Evolutionary conservation across 2,113 vertebrate genomes (phyloP).

Genomic region (Lichenostomus cassidix): DNA sequence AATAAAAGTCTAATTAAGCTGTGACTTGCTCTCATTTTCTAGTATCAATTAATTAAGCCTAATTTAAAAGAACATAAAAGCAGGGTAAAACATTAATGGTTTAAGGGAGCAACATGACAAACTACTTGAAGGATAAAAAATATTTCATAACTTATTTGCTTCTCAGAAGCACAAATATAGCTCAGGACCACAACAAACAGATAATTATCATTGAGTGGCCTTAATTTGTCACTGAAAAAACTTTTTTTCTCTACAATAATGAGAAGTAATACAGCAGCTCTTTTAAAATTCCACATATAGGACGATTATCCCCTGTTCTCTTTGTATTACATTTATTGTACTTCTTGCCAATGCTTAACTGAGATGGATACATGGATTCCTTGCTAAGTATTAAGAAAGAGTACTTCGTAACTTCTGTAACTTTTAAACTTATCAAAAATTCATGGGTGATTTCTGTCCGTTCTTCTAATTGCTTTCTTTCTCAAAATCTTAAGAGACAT

Average conservation of each 20-base stretch:
- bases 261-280: background rate
- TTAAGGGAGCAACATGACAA: background rate
- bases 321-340: background rate
- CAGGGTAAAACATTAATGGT: background rate
- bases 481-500: background rate
- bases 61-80: slow-evolving; percentile 30
- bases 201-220: background rate
- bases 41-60: background rate
- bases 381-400: background rate
- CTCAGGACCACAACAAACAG: background rate
- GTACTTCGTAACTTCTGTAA: background rate
- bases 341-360: background rate
- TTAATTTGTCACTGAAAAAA: background rate
- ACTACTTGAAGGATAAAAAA: background rate
- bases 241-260: background rate
- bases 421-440: background rate
- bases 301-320: background rate
- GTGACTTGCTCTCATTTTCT: slow-evolving; percentile 12
- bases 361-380: background rate
- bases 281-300: background rate
- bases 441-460: background rate
- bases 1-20: slow-evolving; percentile 1
- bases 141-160: background rate
- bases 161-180: background rate
- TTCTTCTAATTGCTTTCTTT: background rate